Evolutionary conservation across 1,140 invertebrate species (phyloP).

Genomic region (Drosophila ficusphila): DNA sequence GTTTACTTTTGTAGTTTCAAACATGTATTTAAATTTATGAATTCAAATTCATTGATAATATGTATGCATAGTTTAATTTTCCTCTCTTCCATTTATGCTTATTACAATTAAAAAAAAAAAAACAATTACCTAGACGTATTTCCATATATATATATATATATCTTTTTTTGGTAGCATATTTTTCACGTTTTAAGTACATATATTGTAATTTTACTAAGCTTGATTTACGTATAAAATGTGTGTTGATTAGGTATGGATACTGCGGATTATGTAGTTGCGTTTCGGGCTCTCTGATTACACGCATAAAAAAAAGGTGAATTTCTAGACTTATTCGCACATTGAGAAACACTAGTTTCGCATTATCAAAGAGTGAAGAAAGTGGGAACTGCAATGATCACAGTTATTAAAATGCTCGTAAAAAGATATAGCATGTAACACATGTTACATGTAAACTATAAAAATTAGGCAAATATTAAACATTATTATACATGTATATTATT

Average conservation of each 20-base stretch:
- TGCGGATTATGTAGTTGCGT: constrained; percentile 28
- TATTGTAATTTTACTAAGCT: constrained; percentile 67
- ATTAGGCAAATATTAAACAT: not conserved
- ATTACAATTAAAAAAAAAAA: constrained; percentile 73
- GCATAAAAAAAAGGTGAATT: constrained; percentile 34
- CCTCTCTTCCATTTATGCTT: constrained; percentile 20
- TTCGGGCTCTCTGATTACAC: constrained; percentile 21
- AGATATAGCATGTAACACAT: no score
- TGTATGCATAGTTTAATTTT: constrained; percentile 58
- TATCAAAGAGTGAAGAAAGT: constrained; percentile 3
- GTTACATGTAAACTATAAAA: not conserved
- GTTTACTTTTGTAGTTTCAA: constrained; percentile 35
- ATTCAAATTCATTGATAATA: constrained; percentile 79
- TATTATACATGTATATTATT: no score
- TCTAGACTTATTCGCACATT: constrained; percentile 32
- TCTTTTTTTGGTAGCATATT: constrained; percentile 50
- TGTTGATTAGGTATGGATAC: constrained; percentile 38
- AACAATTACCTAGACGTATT: constrained; percentile 55
- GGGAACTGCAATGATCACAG: not conserved
- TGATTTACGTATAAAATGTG: constrained; percentile 78
- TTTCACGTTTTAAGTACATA: constrained; percentile 49
- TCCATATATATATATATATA: constrained; percentile 19
- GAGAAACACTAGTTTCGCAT: constrained; percentile 15
- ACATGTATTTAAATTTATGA: constrained; percentile 72
- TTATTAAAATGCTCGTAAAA: not conserved